A percentile compares a stretch with the other conserved stretches of the same genome.
Conservation (phyloP, 1,140 invertebrate species). For the Listronotus bonariensis region DNA sequence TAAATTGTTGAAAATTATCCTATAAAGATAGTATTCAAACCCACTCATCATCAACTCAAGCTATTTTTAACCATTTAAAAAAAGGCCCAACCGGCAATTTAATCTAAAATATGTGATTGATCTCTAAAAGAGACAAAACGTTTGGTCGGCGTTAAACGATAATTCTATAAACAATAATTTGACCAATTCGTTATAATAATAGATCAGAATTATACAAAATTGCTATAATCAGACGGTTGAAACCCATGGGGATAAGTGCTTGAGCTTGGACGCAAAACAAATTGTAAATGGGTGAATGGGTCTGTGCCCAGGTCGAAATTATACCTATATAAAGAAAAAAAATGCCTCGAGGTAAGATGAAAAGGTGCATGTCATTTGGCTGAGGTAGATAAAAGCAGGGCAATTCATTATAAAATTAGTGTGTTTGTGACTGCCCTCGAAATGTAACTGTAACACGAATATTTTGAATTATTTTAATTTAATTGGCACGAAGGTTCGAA, state of each 20-base stretch:
- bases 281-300: conserved; percentile 10
- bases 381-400: neutral
- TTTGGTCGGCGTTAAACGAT: neutral
- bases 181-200: conserved; percentile 18
- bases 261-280: conserved; percentile 16
- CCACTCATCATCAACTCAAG: too few relatives aligned
- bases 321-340: conserved; percentile 4
- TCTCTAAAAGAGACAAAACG: neutral
- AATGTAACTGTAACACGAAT: too few relatives aligned
- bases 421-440: too few relatives aligned
- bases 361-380: conserved; percentile 7
- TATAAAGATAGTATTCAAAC: too few relatives aligned
- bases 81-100: neutral
- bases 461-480: too few relatives aligned
- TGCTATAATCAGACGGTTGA: conserved; percentile 10
- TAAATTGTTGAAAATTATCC: too few relatives aligned
- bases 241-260: conserved; percentile 2
- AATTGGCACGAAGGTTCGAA: too few relatives aligned
- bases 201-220: conserved; percentile 19
- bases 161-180: conserved; percentile 37
- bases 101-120: neutral
- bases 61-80: too few relatives aligned
- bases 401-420: too few relatives aligned
- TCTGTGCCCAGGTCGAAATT: conserved; percentile 10
- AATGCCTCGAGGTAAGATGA: neutral